Conservation (phyloP, 2,888 invertebrate genomes). For the Slavum lentiscoides region DNA sequence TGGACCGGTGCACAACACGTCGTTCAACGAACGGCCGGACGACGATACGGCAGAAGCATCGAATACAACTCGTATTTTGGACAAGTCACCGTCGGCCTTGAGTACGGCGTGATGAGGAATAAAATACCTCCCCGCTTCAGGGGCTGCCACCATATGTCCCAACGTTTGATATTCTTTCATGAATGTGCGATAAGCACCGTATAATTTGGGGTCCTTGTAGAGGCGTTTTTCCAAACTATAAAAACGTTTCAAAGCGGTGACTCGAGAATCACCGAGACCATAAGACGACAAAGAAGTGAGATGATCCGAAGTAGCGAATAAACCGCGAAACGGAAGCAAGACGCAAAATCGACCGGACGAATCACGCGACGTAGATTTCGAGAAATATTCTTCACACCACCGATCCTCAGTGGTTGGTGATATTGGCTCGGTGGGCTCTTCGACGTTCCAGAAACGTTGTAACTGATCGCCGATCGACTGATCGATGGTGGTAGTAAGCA, state of each 20-base stretch:
- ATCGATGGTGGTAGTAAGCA: not conserved
- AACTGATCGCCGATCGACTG: not conserved
- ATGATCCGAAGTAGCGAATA: not conserved
- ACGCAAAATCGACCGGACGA: not conserved
- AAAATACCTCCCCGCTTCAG: not conserved
- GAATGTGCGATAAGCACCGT: constrained; percentile 6
- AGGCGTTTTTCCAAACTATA: not conserved
- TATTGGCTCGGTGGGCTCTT: not conserved
- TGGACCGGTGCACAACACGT: constrained; percentile 57
- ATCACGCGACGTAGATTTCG: not conserved
- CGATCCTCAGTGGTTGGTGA: not conserved
- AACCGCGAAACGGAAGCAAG: not conserved
- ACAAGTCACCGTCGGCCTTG: constrained; percentile 56
- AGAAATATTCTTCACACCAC: constrained; percentile 4
- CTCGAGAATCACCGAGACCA: not conserved
- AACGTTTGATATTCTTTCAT: not conserved
- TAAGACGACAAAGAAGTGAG: not conserved
- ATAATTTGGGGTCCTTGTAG: not conserved
- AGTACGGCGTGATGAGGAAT: constrained; percentile 57
- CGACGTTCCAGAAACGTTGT: not conserved
- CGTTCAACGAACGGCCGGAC: constrained; percentile 54
- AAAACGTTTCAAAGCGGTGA: not conserved
- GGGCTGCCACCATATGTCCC: constrained; percentile 8
- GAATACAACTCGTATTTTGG: constrained; percentile 57
- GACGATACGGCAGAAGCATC: constrained; percentile 56